These are phyloP conservation scores for Donacobius atricapilla DNA, from an alignment of 2,113 vertebrate species.

Conservation along the genomic window DNA sequence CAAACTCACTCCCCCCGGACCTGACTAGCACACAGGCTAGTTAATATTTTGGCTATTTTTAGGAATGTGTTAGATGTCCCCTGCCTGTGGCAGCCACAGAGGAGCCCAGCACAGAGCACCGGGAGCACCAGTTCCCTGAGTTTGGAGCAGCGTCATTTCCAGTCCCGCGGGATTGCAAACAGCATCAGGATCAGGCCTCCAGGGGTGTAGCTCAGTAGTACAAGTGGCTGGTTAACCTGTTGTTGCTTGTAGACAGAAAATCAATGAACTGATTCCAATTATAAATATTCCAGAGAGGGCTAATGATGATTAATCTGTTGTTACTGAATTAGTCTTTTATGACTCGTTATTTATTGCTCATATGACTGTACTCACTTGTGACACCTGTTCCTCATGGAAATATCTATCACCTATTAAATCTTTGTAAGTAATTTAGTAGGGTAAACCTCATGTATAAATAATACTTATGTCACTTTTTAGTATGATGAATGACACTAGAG, in stretches of 20 bases:
- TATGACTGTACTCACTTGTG: not conserved
- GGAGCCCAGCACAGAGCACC: not conserved
- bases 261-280: conserved; percentile 1
- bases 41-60: not conserved
- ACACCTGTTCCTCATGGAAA: conserved; percentile 30
- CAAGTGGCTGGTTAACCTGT: not conserved
- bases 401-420: conserved; percentile 28
- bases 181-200: not conserved
- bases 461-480: not conserved
- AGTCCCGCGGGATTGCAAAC: not conserved
- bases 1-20: not conserved
- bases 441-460: not conserved
- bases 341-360: not conserved
- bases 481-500: not conserved
- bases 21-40: not conserved
- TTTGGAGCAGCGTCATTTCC: not conserved
- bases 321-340: conserved; percentile 25
- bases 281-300: not conserved
- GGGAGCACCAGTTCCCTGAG: not conserved
- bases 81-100: not conserved
- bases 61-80: not conserved
- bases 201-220: not conserved
- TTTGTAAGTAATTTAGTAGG: not conserved
- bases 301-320: conserved; percentile 47
- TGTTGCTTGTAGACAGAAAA: conserved; percentile 1